These are phyloP conservation scores for Choristoneura rosaceana DNA, from an alignment of 2,888 invertebrate genomes.

Conservation along the genomic window DNA sequence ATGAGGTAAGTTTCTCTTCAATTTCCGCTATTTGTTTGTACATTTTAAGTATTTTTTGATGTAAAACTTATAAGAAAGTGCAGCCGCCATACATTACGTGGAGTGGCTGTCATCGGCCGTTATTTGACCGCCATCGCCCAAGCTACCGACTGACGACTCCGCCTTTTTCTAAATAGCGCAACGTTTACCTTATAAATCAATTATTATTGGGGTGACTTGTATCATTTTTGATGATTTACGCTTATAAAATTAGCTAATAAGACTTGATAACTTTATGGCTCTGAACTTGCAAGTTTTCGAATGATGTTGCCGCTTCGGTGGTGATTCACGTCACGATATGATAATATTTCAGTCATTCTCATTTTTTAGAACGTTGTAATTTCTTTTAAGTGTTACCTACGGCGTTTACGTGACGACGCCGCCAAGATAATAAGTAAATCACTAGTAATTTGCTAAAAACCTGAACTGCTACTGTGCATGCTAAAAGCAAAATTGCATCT, in stretches of 20 bases:
- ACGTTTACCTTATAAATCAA: constrained; percentile 13
- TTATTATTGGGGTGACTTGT: constrained; percentile 5
- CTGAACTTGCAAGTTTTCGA: constrained; percentile 31
- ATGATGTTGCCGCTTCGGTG: constrained; percentile 40
- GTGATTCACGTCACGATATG: constrained; percentile 39
- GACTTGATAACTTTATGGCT: constrained; percentile 3
- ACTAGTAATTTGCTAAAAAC: constrained; percentile 15
- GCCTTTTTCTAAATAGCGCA: constrained; percentile 58
- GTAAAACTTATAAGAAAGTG: constrained; percentile 33
- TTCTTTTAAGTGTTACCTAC: constrained; percentile 1
- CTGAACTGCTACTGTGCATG: constrained; percentile 11
- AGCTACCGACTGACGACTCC: constrained; percentile 72
- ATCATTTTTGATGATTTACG: constrained; percentile 9
- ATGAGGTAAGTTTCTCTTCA: constrained; percentile 75
- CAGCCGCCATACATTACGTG: constrained; percentile 37
- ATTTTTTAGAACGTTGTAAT: constrained; percentile 30
- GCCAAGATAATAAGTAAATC: constrained; percentile 28
- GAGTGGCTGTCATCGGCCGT: constrained; percentile 63
- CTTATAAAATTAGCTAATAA: constrained; percentile 1
- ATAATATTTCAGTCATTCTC: constrained; percentile 32
- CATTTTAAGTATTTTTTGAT: constrained; percentile 33
- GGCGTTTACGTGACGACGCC: constrained; percentile 21
- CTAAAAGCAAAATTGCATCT: not conserved
- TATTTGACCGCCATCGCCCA: constrained; percentile 84
- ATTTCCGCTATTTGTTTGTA: constrained; percentile 39